Evolutionary conservation across 2,113 vertebrate species (phyloP), one percentile per base, ranked within the genome.

Genomic region (Psephotus haematonotus): DNA sequence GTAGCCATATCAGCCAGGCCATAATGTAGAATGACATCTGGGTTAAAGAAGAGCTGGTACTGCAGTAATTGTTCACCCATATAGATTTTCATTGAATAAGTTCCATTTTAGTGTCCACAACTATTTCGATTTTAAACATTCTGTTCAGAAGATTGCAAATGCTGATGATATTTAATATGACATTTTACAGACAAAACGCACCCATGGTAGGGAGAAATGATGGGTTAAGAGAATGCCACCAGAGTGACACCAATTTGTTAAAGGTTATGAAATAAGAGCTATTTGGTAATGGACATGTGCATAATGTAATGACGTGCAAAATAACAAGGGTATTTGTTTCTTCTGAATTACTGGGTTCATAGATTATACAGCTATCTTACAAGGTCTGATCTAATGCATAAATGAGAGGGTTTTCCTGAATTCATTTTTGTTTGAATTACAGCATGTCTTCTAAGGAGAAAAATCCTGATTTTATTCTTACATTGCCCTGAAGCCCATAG

Each of bases 161-260:
- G 25, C 11, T 91, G 81, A 60, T 82, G 29, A 49, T 82, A 80
- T 57, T 85, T 68, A 87, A 80, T 17, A 65, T 10, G 74, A 12
- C 59, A 80, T 70, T 93, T 91, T 86, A 90, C 86, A 95, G 75
- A 82, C 46, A 90, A 96, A 65, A 88, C 35, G 55, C 68, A 90
- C 13, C 14, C 59, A 37, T 12, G 28, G 23, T 19, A 64, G 27
- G 24, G 39, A 81, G 79, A 81, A 76, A 29, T 28, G n/a, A 33
- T 82, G 33, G 23, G 23, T 65, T 70, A 90, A 74, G 59, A 76
- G 59, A 84, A 82, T n/a, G 41, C 60, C 50, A 90, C n/a, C 31
- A 33, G 39, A 64, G 37, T 37, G 37, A 87, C 70, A 91, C 67
- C 46, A 35, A 13, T 86, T 91, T 88, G 63, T 43, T 79, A 49